Evolutionary conservation across 1,140 invertebrate genomes (phyloP).

Genomic region (Penaeus indicus): DNA sequence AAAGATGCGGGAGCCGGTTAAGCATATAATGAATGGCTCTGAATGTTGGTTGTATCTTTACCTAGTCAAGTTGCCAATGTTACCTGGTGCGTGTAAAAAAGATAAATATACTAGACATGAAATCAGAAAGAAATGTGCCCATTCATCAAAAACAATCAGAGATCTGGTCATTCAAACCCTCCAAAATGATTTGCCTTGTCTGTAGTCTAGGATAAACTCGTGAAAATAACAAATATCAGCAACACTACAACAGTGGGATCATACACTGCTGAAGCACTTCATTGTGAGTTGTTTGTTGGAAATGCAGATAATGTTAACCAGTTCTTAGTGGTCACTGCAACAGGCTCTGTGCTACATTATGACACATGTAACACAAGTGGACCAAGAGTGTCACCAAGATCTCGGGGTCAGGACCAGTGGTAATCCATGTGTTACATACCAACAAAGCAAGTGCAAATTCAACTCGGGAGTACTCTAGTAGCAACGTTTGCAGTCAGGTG

Average conservation of each 20-base stretch:
- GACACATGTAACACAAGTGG: slow-evolving; percentile 79
- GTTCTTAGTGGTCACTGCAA: slow-evolving; percentile 81
- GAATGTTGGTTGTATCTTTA: slow-evolving; percentile 80
- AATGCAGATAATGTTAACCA: slow-evolving; percentile 78
- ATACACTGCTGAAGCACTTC: slow-evolving; percentile 74
- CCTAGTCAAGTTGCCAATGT: slow-evolving; percentile 79
- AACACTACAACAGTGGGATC: slow-evolving; percentile 71
- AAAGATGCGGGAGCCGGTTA: slow-evolving; percentile 79
- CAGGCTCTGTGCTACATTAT: slow-evolving; percentile 79
- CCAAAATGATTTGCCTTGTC: slow-evolving; percentile 78
- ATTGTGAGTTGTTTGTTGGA: slow-evolving; percentile 88
- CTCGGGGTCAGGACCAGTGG: slow-evolving; percentile 53
- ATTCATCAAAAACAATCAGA: slow-evolving; percentile 81
- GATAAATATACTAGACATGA: slow-evolving; percentile 75
- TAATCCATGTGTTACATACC: slow-evolving; percentile 56
- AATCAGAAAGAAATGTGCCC: slow-evolving; percentile 72
- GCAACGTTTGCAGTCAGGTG: slow-evolving; percentile 82
- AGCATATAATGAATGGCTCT: slow-evolving; percentile 76
- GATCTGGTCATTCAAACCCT: slow-evolving; percentile 83
- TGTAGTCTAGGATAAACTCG: slow-evolving; percentile 81
- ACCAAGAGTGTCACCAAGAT: slow-evolving; percentile 66
- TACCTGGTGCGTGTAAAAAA: slow-evolving; percentile 83
- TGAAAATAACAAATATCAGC: slow-evolving; percentile 80
- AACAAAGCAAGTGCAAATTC: slow-evolving; percentile 63
- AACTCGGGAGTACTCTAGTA: slow-evolving; percentile 80